These are phyloP conservation scores for Creontiades dilutus DNA, from an alignment of 2,888 invertebrate species.

Conservation along the genomic window DNA sequence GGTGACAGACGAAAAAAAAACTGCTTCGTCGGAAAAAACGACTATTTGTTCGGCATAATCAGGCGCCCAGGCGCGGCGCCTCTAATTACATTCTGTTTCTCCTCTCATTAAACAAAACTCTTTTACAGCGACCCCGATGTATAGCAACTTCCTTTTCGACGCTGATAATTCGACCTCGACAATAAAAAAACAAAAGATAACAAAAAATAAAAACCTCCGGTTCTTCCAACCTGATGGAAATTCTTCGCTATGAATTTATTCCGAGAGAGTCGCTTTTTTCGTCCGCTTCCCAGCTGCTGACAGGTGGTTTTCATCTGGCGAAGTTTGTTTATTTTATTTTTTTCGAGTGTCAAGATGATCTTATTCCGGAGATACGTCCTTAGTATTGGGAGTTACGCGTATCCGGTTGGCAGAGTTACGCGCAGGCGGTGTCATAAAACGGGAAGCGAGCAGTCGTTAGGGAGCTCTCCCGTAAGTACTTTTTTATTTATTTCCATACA, in stretches of 20 bases:
- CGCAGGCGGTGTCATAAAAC: slow-evolving; percentile 13
- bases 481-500: slow-evolving; percentile 11
- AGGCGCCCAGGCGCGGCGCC: slow-evolving; percentile 21
- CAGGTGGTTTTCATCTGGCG: background rate
- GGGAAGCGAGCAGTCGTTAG: background rate
- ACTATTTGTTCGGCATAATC: slow-evolving; percentile 28
- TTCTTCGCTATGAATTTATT: background rate
- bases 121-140: background rate
- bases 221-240: background rate
- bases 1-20: background rate
- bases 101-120: slow-evolving; percentile 28
- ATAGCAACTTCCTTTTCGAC: slow-evolving; percentile 3
- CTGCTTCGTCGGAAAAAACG: background rate
- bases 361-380: background rate
- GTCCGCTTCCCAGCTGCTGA: background rate
- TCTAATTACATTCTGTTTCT: slow-evolving; percentile 38
- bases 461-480: background rate
- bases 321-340: slow-evolving; percentile 2
- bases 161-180: background rate
- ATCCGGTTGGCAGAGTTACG: background rate
- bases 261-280: background rate
- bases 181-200: background rate
- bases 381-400: background rate
- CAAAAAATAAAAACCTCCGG: background rate
- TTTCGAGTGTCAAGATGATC: background rate